A percentile compares a stretch with the other conserved stretches of the same genome.
Conservation (phyloP, 1,140 invertebrate genomes). For the Camponotus vicinus region DNA sequence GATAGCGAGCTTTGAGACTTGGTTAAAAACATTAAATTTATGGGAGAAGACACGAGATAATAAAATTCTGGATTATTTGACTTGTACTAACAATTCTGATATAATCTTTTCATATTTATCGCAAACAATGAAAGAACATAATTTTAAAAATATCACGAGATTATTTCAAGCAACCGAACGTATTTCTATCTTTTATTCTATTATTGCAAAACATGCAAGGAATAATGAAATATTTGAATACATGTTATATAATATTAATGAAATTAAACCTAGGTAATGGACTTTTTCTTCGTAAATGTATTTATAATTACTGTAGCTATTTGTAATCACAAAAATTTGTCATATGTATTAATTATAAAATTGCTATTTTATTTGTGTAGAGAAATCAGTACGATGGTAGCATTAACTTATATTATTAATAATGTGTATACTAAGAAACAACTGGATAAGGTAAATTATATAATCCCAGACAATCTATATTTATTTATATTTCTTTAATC, state of each 20-base stretch:
- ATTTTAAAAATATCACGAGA: neutral
- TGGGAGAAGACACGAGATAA: neutral
- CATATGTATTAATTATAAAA: too few species aligned
- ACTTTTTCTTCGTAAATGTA: neutral
- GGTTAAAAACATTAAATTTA: neutral
- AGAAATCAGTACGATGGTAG: too few species aligned
- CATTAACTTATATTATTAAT: too few species aligned
- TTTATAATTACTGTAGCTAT: too few species aligned
- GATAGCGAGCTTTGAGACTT: neutral
- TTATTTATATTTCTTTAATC: too few species aligned
- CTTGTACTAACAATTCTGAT: neutral
- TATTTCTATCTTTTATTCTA: neutral
- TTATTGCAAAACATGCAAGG: neutral
- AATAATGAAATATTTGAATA: neutral
- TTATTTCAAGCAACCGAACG: neutral
- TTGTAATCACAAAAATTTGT: too few species aligned
- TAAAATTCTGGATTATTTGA: neutral
- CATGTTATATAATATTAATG: neutral
- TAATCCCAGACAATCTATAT: too few species aligned
- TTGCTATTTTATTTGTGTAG: too few species aligned
- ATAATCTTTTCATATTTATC: neutral
- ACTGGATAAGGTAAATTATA: too few species aligned
- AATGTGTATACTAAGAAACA: too few species aligned
- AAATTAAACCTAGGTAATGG: neutral
- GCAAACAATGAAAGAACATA: neutral